Base-by-base conservation (phyloP, 37 sponge, comb jelly and placozoan genomes). In the Cliona cf. orientalis region DNA sequence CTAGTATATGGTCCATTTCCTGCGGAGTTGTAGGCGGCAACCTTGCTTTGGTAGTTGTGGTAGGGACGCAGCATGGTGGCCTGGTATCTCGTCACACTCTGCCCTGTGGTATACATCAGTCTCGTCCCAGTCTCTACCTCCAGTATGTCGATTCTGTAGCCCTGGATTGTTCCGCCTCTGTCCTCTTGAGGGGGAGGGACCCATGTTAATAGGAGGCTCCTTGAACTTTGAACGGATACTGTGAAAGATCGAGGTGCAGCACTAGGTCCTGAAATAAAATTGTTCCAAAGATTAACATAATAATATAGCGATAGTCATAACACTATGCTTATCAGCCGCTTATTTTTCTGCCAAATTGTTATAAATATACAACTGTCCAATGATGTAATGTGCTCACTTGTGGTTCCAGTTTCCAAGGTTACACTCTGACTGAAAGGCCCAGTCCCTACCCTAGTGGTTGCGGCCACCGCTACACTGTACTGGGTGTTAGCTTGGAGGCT, bases 1-100 rank as follows among this genome's bases (percentile, higher is more conserved):
- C 46, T 40, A n/a, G 55, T 41, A 46, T 45, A 80, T 41, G 83
- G 83, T 19, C 83, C 83, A n/a, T 28, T 44, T 45, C 83, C 83
- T 25, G 26, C 40, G 6, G 46, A 25, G 34, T 46, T 84, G 58
- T 61, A 66, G 12, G 85, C 85, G 57, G 85, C 78, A 29, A 84
- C 40, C 29, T 23, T 75, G 22, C 66, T 70, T 25, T 69, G 44
- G 60, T 84, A 84, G n/a, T 23, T 57, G 42, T 84, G 76, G 78
- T 45, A 84, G 28, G 85, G 85, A 58, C 76, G 85, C 44, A 84
- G 60, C 0, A 61, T 53, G 22, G 49, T 22, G 23, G 19, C 3
- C n/a, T 19, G 49, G 33, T 49, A 49, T 23, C 36, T 49, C 5
- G 55, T 35, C 1, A 35, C 55, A 72, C 33, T 53, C 9, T 49